Evolutionary conservation across 2,113 vertebrate genomes (phyloP).

Genomic region (Thermophis baileyi): DNA sequence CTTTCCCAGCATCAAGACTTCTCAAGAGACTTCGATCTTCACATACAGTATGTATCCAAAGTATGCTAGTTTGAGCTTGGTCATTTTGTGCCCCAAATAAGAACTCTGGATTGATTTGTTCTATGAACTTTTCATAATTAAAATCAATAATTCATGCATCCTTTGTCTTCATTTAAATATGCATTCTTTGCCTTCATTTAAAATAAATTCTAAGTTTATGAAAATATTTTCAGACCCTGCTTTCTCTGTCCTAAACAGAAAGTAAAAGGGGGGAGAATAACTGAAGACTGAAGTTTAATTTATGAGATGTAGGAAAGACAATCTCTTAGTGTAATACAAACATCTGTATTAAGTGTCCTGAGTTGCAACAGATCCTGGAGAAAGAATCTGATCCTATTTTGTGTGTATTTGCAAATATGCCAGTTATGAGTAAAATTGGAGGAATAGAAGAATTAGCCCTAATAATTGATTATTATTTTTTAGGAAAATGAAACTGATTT

Average conservation of each 20-base stretch:
- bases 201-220: constrained; percentile 27
- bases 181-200: constrained; percentile 33
- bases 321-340: not conserved
- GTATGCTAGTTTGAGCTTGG: not conserved
- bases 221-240: constrained; percentile 45
- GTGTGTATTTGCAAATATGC: not conserved
- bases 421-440: not conserved
- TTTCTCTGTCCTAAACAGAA: constrained; percentile 1
- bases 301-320: not conserved
- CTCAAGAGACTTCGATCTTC: not conserved
- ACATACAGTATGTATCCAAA: not conserved
- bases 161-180: constrained; percentile 36
- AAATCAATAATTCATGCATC: not conserved
- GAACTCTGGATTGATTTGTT: not conserved
- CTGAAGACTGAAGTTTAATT: not conserved
- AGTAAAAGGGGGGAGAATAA: not conserved
- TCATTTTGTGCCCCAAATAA: not conserved
- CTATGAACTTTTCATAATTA: constrained; percentile 20
- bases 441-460: not conserved
- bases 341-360: not conserved
- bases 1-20: not conserved
- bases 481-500: not conserved
- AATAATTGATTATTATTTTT: not conserved
- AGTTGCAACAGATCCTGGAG: not conserved
- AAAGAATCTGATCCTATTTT: not conserved